Conservation (phyloP, 2,797 vertebrate genomes). For the Ctenopoma multispine region DNA sequence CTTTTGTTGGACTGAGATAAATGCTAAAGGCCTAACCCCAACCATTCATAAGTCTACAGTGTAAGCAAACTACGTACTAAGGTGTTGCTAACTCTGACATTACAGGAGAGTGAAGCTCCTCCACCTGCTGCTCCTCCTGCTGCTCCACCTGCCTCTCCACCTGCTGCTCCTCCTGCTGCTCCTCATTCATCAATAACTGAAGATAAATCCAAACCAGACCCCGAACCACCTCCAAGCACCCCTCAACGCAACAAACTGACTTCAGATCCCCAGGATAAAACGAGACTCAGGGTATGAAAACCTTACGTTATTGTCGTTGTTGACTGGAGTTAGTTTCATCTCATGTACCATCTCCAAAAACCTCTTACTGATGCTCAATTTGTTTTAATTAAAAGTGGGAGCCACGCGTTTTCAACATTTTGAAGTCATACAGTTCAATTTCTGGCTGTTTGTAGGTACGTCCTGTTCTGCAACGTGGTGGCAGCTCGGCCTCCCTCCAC, state of each 20-base stretch:
- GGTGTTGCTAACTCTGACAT: slow-evolving; percentile 2
- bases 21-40: no score
- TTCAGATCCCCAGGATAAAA: slow-evolving; percentile 67
- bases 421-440: background rate
- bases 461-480: slow-evolving; percentile 86
- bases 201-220: slow-evolving; percentile 44
- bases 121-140: slow-evolving; percentile 19
- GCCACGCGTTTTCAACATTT: no score
- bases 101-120: slow-evolving; percentile 70
- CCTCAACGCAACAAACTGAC: slow-evolving; percentile 36
- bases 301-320: background rate
- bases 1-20: no score
- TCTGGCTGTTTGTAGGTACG: slow-evolving; percentile 72
- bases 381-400: no score
- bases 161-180: slow-evolving; percentile 11
- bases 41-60: no score
- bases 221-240: slow-evolving; percentile 16
- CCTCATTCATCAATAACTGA: slow-evolving; percentile 37
- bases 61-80: background rate
- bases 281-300: slow-evolving; percentile 81
- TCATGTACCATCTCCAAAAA: background rate
- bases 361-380: background rate
- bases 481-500: slow-evolving; percentile 91
- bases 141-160: slow-evolving; percentile 5
- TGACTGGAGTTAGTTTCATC: background rate